Evolutionary conservation across 2,888 invertebrate genomes (phyloP), one percentile per base, ranked within the genome.

Genomic region (Nomada flava): DNA sequence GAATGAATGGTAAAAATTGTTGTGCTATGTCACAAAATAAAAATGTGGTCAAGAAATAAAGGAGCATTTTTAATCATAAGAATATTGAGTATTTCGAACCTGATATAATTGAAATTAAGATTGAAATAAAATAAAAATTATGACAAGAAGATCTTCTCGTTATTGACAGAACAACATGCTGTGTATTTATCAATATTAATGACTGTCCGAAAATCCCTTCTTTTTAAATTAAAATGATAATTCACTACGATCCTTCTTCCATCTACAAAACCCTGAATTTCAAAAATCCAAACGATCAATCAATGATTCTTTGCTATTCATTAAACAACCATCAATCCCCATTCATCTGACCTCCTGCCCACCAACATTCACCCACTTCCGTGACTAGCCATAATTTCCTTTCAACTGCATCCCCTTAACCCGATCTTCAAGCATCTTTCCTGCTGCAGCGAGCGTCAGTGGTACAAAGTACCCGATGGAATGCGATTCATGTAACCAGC

Each of bases 401-500:
- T 67, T 23, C 59, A 13, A 44, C 59, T 50, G 59, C 57, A 47
- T 44, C 26, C n/a, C 47, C 55, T 13, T 23, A 36, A 57, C 68
- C 53, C 36, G 20, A 68, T 26, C 44, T 15, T 18, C 44, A 18
- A 15, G 15, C 47, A 18, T 70, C 42, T 26, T 76, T 44, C 60
- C 20, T 76, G 60, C 15, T 42, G 0, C 53, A 23, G 5, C 53
- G 26, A 44, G 63, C 42, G 9, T 72, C 52, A 63, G 44, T 63
- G 13, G 62, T 44, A 55, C 55, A 55, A 11, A 60, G 69, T 70
- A 70, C 9, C 62, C 42, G 52, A 62, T 44, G 60, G 75, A 70
- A 76, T 70, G 75, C 75, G 52, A 70, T 76, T 70, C 70, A 62
- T 47, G 70, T 55, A 13, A 20, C 70, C 69, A 60, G 26, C 69